A percentile compares a stretch with the other conserved stretches of the same genome.
Evolutionary conservation across 2,888 invertebrate species (phyloP).

Genomic region (Adela reaumurella): DNA sequence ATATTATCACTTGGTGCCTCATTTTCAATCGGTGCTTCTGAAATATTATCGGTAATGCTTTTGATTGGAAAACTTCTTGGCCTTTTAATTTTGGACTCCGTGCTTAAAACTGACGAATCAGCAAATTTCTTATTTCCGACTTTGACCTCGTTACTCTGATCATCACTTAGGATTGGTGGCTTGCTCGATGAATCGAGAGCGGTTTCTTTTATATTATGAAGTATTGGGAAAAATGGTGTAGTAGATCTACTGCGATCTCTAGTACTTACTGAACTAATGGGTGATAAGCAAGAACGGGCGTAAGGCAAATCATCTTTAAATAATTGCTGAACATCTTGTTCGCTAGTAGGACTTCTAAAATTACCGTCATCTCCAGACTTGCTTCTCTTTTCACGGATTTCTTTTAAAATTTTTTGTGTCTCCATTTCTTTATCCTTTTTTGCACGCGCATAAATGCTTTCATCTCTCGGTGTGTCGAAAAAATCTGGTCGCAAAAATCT

Average conservation of each 20-base stretch:
- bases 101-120: conserved; percentile 22
- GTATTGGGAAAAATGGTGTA: conserved; percentile 49
- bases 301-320: conserved; percentile 23
- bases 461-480: conserved; percentile 66
- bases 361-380: conserved; percentile 27
- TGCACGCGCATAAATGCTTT: conserved; percentile 61
- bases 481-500: conserved; percentile 77
- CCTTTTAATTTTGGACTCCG: conserved; percentile 42
- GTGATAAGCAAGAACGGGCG: conserved; percentile 34
- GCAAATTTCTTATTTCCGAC: conserved; percentile 21
- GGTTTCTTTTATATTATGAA: conserved; percentile 46
- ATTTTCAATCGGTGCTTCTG: conserved; percentile 24
- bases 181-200: conserved; percentile 23
- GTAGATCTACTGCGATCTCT: conserved; percentile 46
- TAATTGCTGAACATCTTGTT: conserved; percentile 19
- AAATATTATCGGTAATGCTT: conserved; percentile 22
- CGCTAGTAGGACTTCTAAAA: conserved; percentile 23
- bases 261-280: conserved; percentile 24
- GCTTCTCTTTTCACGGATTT: conserved; percentile 62
- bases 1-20: conserved; percentile 14
- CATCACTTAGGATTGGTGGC: conserved; percentile 4
- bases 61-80: conserved; percentile 60
- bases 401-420: conserved; percentile 63
- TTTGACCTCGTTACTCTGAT: conserved; percentile 13
- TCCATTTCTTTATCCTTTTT: conserved; percentile 64